Percentiles rank a stretch among this genome's conserved stretches.
phyloP scores from a whole-genome alignment of 1,140 invertebrate genomes.

The Zaprionus africanus region DNA sequence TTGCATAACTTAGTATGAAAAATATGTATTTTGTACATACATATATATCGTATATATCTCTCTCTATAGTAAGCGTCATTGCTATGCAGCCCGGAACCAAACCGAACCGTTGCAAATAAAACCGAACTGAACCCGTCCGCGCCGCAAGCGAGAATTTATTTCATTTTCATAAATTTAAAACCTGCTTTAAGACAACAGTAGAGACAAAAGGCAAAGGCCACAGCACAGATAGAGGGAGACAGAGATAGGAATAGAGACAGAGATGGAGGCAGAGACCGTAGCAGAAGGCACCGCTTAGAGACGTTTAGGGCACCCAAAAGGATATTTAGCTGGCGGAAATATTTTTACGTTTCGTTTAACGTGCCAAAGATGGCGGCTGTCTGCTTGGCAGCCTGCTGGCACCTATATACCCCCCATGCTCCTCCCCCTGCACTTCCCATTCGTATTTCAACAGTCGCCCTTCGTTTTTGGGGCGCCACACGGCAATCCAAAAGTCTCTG shows the following conservation, averaged over 20 bases:
- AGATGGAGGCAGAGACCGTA: slow-evolving; percentile 1
- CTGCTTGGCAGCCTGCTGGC: slow-evolving; percentile 40
- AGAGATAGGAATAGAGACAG: background rate
- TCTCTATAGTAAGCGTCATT: slow-evolving; percentile 44
- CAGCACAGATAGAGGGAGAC: background rate
- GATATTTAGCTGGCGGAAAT: slow-evolving; percentile 82
- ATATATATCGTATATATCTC: slow-evolving; percentile 17
- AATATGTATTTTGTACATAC: slow-evolving; percentile 35
- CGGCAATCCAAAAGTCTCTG: slow-evolving; percentile 18
- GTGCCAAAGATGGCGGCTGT: slow-evolving; percentile 71
- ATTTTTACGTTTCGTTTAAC: slow-evolving; percentile 82
- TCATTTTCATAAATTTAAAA: slow-evolving; percentile 82
- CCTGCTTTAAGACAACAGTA: slow-evolving; percentile 60
- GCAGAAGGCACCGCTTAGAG: slow-evolving; percentile 49
- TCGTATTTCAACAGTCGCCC: too few species aligned
- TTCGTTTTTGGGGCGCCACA: slow-evolving; percentile 3
- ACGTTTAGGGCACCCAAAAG: slow-evolving; percentile 75
- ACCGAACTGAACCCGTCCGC: slow-evolving; percentile 50
- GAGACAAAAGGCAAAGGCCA: background rate
- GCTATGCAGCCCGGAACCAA: slow-evolving; percentile 50
- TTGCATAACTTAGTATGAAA: slow-evolving; percentile 79
- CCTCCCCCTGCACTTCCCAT: background rate
- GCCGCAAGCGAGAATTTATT: slow-evolving; percentile 68
- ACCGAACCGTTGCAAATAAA: slow-evolving; percentile 26
- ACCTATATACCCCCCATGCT: slow-evolving; percentile 10